These are phyloP conservation scores for Cepaea hortensis DNA, from an alignment of 2,888 invertebrate genomes.

Conservation along the genomic window DNA sequence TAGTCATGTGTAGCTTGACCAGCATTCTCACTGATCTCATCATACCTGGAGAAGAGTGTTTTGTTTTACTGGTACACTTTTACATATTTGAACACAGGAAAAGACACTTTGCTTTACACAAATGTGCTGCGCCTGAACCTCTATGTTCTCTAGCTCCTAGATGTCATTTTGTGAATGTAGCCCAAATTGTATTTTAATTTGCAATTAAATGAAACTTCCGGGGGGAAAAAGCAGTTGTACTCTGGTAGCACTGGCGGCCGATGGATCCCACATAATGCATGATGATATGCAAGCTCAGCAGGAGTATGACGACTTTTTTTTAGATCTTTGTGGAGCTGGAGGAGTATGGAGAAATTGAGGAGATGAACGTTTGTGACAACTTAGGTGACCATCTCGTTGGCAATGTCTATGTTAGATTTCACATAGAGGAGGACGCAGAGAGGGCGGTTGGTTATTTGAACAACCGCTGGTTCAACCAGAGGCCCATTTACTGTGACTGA, in stretches of 20 bases:
- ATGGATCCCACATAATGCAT: constrained; percentile 83
- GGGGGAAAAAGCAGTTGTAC: no score
- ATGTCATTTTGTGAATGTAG: no score
- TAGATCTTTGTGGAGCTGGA: constrained; percentile 99
- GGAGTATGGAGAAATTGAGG: constrained; percentile 99
- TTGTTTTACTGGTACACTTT: no score
- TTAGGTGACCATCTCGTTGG: constrained; percentile 98
- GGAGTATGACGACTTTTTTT: constrained; percentile 98
- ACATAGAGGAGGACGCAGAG: constrained; percentile 98
- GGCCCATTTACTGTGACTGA: constrained; percentile 98
- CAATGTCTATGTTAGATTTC: constrained; percentile 99
- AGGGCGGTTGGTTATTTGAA: constrained; percentile 97
- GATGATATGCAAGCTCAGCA: constrained; percentile 99
- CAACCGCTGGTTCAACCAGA: constrained; percentile 98
- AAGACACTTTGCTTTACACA: no score
- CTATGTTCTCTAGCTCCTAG: no score
- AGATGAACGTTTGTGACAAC: constrained; percentile 99
- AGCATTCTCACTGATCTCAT: no score
- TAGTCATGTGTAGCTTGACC: no score
- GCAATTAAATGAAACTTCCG: no score
- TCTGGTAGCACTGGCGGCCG: constrained; percentile 93
- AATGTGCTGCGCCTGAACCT: no score
- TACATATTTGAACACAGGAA: no score
- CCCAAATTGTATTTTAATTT: no score
- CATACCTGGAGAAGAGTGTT: no score